Conservation (phyloP, 2,888 invertebrate genomes). For the Sclerodermus sp. region DNA sequence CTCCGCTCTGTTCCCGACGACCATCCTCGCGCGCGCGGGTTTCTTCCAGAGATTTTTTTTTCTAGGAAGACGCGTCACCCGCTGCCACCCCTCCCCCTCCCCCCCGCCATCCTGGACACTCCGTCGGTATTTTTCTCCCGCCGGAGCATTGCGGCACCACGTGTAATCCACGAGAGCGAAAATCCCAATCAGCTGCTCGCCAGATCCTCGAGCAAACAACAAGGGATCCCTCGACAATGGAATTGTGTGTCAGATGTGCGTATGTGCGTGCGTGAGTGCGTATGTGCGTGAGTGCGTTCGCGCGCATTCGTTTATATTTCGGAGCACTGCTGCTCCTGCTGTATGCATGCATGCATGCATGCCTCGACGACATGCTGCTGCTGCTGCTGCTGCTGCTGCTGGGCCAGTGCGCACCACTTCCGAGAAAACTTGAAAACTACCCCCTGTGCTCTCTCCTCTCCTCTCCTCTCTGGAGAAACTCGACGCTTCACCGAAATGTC, state of each 20-base stretch:
- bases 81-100: too few species aligned
- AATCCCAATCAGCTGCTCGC: conserved; percentile 53
- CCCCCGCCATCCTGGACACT: too few species aligned
- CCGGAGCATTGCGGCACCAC: conserved; percentile 19
- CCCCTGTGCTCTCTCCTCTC: conserved; percentile 21
- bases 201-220: conserved; percentile 41
- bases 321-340: background rate
- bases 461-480: conserved; percentile 12
- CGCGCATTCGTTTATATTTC: background rate
- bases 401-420: conserved; percentile 23
- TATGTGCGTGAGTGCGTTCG: too few species aligned
- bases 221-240: conserved; percentile 39
- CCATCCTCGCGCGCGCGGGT: too few species aligned
- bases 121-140: conserved; percentile 1
- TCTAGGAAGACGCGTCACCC: too few species aligned
- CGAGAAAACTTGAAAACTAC: conserved; percentile 1
- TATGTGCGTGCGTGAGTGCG: conserved; percentile 11
- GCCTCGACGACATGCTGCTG: too few species aligned
- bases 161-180: conserved; percentile 37
- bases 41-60: too few species aligned
- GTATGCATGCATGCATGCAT: conserved; percentile 5
- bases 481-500: too few species aligned
- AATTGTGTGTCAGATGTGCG: conserved; percentile 27
- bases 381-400: conserved; percentile 21
- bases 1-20: too few species aligned